Evolutionary conservation across 2,797 vertebrate species (phyloP).

Genomic region (Heliangelus exortis): DNA sequence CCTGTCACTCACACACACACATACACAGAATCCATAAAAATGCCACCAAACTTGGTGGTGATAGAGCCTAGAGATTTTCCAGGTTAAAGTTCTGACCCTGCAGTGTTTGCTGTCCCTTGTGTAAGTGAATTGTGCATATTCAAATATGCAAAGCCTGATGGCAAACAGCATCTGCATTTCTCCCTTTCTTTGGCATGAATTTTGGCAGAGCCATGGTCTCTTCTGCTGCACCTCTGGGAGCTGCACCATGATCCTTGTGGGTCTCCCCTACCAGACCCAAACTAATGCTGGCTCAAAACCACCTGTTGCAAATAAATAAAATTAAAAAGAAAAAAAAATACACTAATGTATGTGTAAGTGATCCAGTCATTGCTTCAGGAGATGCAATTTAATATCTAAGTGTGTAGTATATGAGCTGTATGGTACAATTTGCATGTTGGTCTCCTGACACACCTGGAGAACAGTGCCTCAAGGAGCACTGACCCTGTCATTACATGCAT

Average conservation of each 20-base stretch:
- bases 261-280: background rate
- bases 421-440: background rate
- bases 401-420: background rate
- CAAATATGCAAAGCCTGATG: background rate
- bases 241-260: rapidly evolving
- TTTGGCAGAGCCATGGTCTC: background rate
- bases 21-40: background rate
- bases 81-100: background rate
- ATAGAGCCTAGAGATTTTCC: background rate
- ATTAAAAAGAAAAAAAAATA: background rate
- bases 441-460: background rate
- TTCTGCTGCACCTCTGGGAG: background rate
- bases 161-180: background rate
- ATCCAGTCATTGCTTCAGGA: background rate
- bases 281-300: rapidly evolving
- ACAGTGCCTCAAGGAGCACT: background rate
- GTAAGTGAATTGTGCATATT: background rate
- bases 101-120: background rate
- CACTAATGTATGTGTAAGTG: background rate
- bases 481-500: rapidly evolving
- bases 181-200: background rate
- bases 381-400: background rate
- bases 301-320: background rate
- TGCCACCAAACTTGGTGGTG: background rate
- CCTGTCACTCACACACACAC: background rate